Conservation (phyloP, 2,888 invertebrate genomes). For the Hydrotaea diabolus region DNA sequence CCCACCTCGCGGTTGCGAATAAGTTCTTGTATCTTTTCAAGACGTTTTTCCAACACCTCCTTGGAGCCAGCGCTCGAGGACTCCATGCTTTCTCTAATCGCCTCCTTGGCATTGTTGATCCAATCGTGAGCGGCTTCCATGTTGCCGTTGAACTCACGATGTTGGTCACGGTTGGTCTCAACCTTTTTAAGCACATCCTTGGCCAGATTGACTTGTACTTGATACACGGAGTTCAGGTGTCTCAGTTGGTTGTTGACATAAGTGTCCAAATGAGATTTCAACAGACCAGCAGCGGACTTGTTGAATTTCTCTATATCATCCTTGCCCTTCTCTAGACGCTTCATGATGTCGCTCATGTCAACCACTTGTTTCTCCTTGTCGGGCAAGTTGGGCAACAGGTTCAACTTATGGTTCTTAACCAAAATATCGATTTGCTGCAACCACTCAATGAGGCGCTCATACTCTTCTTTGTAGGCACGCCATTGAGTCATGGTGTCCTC, state of each 20-base stretch:
- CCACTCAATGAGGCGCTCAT: slow-evolving; percentile 95
- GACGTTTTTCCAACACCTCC: slow-evolving; percentile 90
- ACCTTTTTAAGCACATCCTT: slow-evolving; percentile 95
- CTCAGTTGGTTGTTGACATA: slow-evolving; percentile 93
- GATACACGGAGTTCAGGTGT: slow-evolving; percentile 92
- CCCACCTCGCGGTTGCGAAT: slow-evolving; percentile 92
- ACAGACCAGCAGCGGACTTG: slow-evolving; percentile 87
- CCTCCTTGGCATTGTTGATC: slow-evolving; percentile 93
- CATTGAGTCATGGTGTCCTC: slow-evolving; percentile 91
- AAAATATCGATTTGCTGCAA: slow-evolving; percentile 94
- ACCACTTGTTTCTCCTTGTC: slow-evolving; percentile 93
- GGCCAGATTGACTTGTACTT: slow-evolving; percentile 92
- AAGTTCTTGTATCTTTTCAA: slow-evolving; percentile 90
- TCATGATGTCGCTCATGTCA: slow-evolving; percentile 89
- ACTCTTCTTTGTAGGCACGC: slow-evolving; percentile 96
- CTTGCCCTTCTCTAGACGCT: slow-evolving; percentile 88
- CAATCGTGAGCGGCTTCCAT: slow-evolving; percentile 89
- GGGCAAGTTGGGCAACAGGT: slow-evolving; percentile 88
- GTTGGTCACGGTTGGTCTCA: slow-evolving; percentile 92
- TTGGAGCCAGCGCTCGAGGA: slow-evolving; percentile 87
- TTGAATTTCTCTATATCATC: slow-evolving; percentile 92
- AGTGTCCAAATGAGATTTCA: slow-evolving; percentile 92
- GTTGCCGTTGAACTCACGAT: slow-evolving; percentile 89
- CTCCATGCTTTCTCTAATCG: slow-evolving; percentile 90
- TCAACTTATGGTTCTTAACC: slow-evolving; percentile 93